Conservation (phyloP, 2,797 vertebrate genomes). For the Emys orbicularis region DNA sequence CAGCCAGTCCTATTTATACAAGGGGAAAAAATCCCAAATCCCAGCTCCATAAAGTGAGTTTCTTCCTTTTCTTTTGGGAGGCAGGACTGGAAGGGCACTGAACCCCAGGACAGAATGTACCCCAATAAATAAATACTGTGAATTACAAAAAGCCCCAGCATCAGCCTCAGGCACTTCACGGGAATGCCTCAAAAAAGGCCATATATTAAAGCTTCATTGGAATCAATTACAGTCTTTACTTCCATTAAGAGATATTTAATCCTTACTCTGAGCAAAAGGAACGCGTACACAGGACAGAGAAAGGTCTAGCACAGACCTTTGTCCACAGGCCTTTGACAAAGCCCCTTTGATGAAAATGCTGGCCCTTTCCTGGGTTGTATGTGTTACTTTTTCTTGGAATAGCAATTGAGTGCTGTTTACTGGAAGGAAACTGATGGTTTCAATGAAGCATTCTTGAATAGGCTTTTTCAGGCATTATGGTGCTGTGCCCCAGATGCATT, state of each 20-base stretch:
- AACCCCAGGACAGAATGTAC: background rate
- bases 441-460: constrained; percentile 5
- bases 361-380: background rate
- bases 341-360: background rate
- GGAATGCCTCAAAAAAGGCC: constrained; percentile 28
- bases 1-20: background rate
- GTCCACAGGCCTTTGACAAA: background rate
- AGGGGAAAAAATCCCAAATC: background rate
- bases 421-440: background rate
- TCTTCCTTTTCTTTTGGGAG: background rate
- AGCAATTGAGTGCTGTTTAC: background rate
- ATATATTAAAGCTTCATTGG: constrained; percentile 17
- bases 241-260: constrained; percentile 13
- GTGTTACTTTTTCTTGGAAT: constrained; percentile 1
- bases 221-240: constrained; percentile 19
- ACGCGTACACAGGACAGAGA: background rate
- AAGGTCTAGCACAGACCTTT: background rate
- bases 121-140: background rate
- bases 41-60: background rate
- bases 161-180: background rate
- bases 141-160: background rate
- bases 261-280: constrained; percentile 42
- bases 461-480: constrained; percentile 2
- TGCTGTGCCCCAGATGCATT: background rate
- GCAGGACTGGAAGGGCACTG: background rate